Conservation (phyloP, 2,888 invertebrate species). For the Lasioglossum pauxillum region DNA sequence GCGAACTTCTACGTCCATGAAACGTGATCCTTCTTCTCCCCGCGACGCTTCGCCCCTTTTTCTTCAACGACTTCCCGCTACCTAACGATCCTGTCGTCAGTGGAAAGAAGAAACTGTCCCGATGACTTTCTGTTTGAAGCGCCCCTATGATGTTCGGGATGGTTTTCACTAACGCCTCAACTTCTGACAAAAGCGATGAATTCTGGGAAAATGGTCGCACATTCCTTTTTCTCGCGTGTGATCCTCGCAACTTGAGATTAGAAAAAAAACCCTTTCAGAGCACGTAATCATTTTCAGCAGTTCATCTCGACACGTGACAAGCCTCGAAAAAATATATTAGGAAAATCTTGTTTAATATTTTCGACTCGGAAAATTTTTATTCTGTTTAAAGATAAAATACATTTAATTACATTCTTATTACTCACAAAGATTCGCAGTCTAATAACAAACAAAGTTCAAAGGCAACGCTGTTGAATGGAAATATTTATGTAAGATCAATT, state of each 20-base stretch:
- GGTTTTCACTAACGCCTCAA: neutral
- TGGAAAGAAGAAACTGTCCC: neutral
- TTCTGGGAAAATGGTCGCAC: neutral
- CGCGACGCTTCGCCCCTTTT: neutral
- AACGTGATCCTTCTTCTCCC: slow-evolving; percentile 30
- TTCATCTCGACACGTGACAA: neutral
- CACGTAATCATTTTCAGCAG: neutral
- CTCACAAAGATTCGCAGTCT: no score
- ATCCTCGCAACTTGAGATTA: neutral
- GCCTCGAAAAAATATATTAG: neutral
- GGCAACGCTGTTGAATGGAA: neutral
- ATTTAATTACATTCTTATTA: no score
- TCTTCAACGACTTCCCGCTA: no score
- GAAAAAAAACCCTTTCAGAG: neutral
- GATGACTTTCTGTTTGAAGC: neutral
- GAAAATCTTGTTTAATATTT: neutral
- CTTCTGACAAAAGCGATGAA: neutral
- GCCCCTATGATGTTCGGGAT: neutral
- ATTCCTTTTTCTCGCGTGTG: neutral
- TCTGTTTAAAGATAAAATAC: no score
- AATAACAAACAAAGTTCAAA: no score
- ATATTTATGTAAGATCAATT: neutral
- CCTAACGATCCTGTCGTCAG: neutral
- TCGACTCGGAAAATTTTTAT: neutral
- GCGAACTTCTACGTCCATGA: slow-evolving; percentile 31